A percentile compares a stretch with the other conserved stretches of the same genome.
Conservation (phyloP, 2,113 vertebrate genomes). For the Cynocephalus volans region DNA sequence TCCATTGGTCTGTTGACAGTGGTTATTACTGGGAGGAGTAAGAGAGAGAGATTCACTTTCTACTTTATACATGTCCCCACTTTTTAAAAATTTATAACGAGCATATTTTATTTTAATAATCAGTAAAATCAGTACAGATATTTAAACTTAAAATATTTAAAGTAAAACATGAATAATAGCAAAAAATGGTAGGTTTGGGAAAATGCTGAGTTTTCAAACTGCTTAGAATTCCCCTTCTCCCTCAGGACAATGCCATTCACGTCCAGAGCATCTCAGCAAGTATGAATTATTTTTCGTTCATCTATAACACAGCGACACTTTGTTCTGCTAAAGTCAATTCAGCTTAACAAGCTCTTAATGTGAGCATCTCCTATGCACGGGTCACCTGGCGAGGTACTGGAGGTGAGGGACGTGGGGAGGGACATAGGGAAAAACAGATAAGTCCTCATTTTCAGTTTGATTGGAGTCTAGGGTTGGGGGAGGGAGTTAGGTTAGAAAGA, state of each 20-base stretch:
- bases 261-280: background rate
- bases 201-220: background rate
- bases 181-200: background rate
- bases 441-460: background rate
- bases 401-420: no score
- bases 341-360: background rate
- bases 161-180: background rate
- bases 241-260: background rate
- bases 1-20: background rate
- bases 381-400: background rate
- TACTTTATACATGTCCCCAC: background rate
- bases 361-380: background rate
- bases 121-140: background rate
- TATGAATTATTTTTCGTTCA: background rate
- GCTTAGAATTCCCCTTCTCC: background rate
- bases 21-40: background rate
- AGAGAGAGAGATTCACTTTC: background rate
- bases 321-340: background rate
- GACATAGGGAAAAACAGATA: background rate
- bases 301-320: background rate
- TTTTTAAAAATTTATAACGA: background rate
- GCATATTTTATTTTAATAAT: background rate
- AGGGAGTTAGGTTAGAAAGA: background rate
- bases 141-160: background rate
- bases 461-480: background rate